These are phyloP conservation scores for Neolamprologus sp. DNA, from an alignment of 2,113 vertebrate species.

Conservation along the genomic window DNA sequence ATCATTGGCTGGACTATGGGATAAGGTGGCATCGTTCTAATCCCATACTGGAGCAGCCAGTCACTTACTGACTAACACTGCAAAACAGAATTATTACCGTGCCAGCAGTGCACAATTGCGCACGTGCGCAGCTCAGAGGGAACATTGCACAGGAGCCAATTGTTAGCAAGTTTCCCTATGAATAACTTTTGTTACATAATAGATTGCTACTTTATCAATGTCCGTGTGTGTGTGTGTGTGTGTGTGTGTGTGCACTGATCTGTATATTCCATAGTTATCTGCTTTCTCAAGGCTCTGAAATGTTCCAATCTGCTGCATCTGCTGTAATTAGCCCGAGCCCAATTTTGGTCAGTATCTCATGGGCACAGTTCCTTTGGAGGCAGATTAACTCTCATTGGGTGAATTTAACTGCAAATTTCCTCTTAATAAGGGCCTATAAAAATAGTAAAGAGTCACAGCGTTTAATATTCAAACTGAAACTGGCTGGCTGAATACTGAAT, in stretches of 20 bases:
- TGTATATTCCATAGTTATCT: not conserved
- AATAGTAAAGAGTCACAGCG: not conserved
- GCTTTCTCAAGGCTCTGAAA: not conserved
- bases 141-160: not conserved
- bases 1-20: not conserved
- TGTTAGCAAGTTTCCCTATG: not conserved
- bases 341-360: not conserved
- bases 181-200: not conserved
- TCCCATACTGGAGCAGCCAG: not conserved
- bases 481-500: not conserved
- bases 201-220: not conserved
- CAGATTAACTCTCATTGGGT: not conserved
- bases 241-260: not conserved
- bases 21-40: not conserved
- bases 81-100: not conserved
- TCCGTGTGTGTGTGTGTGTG: not conserved
- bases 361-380: not conserved
- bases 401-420: not conserved
- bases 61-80: not conserved
- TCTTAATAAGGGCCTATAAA: not conserved
- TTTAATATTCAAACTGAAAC: not conserved
- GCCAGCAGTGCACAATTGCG: not conserved
- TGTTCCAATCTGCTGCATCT: not conserved
- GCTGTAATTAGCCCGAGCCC: not conserved
- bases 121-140: not conserved